These are phyloP conservation scores for Nasonia giraulti DNA, from an alignment of 1,140 invertebrate genomes.

Conservation along the genomic window DNA sequence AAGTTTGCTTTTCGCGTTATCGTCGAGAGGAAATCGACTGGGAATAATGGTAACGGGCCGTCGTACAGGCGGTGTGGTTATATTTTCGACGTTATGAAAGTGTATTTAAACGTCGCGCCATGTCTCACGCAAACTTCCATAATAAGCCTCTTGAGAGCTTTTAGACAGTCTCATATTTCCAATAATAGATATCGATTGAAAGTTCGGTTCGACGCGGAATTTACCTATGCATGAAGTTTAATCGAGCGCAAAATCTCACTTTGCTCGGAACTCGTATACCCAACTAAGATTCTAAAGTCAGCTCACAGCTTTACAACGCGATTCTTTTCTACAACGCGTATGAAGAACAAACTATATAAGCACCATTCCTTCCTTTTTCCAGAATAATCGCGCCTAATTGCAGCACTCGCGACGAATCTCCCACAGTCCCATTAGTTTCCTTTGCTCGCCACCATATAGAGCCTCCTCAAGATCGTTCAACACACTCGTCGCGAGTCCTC, in stretches of 20 bases:
- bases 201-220: not conserved
- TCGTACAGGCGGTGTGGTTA: no score
- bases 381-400: not conserved
- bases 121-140: not conserved
- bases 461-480: not conserved
- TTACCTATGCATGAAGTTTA: not conserved
- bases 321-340: no score
- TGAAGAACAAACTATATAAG: no score
- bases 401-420: not conserved
- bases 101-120: not conserved
- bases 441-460: not conserved
- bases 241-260: not conserved
- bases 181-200: not conserved
- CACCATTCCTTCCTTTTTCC: not conserved
- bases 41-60: not conserved
- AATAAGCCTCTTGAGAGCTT: not conserved
- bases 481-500: not conserved
- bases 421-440: constrained; percentile 9
- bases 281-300: not conserved
- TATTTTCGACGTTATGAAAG: not conserved
- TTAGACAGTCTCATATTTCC: not conserved
- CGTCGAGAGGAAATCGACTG: not conserved
- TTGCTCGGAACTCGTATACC: not conserved
- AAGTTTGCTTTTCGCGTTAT: not conserved
- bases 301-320: no score